Percentiles rank a stretch among this genome's conserved stretches.
Evolutionary conservation across 2,113 vertebrate genomes (phyloP).

Genomic region (Hirundichthys speculiger): DNA sequence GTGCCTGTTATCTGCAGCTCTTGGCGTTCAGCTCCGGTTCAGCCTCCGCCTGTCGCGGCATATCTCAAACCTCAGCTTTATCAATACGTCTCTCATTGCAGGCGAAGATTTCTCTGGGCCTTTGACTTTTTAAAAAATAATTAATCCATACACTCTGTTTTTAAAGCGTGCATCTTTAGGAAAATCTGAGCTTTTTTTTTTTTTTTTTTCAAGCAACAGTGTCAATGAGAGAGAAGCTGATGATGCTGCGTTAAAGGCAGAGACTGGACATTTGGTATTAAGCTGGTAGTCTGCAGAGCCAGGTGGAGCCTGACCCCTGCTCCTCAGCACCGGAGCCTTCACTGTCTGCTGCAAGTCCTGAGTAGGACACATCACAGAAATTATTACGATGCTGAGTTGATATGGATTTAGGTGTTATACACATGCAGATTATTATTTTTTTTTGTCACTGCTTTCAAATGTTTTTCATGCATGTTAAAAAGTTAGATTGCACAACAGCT

Average conservation of each 20-base stretch:
- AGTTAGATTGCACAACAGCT: no score
- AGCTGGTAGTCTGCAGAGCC: not conserved
- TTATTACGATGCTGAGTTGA: no score
- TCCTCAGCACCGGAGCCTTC: not conserved
- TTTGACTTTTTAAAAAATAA: conserved; percentile 1
- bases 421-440: no score
- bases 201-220: not conserved
- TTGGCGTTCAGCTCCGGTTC: conserved; percentile 6
- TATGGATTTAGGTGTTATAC: no score
- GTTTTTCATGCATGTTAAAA: no score
- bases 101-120: not conserved
- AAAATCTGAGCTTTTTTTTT: conserved; percentile 1
- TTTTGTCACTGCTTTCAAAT: no score
- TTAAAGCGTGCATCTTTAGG: not conserved
- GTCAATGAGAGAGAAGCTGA: not conserved
- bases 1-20: conserved; percentile 39
- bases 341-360: no score
- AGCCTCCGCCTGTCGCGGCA: conserved; percentile 20
- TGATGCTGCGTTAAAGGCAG: not conserved
- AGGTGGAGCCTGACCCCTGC: not conserved
- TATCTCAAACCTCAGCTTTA: conserved; percentile 31
- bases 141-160: no score
- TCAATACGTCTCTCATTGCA: conserved; percentile 25
- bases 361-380: conserved; percentile 6
- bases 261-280: not conserved